Evolutionary conservation across 2,888 invertebrate species (phyloP).

Genomic region (Lycaena phlaeas): DNA sequence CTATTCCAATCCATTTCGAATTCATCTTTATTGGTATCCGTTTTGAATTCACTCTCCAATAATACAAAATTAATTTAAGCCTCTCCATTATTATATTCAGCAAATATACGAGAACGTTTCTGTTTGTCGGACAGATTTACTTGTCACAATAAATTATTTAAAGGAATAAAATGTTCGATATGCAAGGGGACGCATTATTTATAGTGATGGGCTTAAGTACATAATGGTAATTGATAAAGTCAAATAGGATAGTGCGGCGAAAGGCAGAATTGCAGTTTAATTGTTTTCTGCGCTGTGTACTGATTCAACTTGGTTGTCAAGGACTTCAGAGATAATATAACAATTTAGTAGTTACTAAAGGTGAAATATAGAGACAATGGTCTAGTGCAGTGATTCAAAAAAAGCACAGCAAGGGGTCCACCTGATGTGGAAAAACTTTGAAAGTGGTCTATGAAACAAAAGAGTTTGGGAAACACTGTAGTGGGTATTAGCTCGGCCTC

Average conservation of each 20-base stretch:
- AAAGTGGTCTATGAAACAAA: no score
- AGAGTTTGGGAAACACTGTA: no score
- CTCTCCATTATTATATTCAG: constrained; percentile 14
- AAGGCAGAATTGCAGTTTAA: neutral
- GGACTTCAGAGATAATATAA: no score
- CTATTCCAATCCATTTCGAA: constrained; percentile 33
- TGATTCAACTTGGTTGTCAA: no score
- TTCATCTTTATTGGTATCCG: constrained; percentile 34
- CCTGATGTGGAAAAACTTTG: no score
- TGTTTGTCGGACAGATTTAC: constrained; percentile 53
- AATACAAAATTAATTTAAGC: constrained; percentile 31
- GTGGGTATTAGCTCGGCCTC: no score
- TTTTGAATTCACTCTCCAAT: constrained; percentile 34
- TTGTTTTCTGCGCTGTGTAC: no score
- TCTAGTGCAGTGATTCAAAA: no score
- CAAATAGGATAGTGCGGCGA: no score
- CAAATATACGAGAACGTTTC: constrained; percentile 22
- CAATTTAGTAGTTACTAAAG: no score
- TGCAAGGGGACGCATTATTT: neutral
- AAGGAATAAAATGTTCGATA: constrained; percentile 12
- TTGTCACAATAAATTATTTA: constrained; percentile 44
- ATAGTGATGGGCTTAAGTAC: neutral
- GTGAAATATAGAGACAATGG: no score
- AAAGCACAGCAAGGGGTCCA: no score
- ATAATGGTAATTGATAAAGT: neutral